Evolutionary conservation across 2,113 vertebrate species (phyloP).

Genomic region (Pogonocichla stellata): DNA sequence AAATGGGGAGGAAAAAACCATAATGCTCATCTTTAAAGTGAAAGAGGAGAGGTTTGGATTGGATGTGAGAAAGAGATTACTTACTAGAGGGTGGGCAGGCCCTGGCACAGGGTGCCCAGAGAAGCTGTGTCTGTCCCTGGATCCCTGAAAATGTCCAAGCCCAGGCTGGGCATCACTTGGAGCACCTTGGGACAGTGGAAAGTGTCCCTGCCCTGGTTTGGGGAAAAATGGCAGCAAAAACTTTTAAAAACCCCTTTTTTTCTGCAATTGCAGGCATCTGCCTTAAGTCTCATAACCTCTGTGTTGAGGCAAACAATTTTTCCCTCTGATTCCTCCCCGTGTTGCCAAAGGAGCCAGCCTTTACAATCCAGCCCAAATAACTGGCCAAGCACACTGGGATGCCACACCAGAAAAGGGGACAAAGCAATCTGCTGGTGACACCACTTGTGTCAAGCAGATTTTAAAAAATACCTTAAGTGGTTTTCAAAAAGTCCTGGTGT

Average conservation of each 20-base stretch:
- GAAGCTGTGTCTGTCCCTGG: neutral
- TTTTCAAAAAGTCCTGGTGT: neutral
- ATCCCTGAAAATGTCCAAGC: neutral
- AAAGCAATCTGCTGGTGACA: neutral
- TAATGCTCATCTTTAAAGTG: neutral
- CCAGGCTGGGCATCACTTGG: neutral
- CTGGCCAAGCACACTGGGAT: neutral
- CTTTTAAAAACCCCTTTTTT: fast-evolving
- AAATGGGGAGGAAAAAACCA: neutral
- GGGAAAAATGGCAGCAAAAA: neutral
- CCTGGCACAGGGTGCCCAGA: neutral
- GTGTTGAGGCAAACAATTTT: neutral
- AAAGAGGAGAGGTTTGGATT: neutral
- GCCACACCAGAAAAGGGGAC: neutral
- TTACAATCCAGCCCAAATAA: neutral
- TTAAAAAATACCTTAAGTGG: neutral
- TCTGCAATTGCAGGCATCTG: neutral
- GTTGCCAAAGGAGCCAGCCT: neutral
- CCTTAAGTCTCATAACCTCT: neutral
- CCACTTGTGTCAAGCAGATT: neutral
- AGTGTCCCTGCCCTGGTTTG: neutral
- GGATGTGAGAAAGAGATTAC: neutral
- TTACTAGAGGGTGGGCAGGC: neutral
- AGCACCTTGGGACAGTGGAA: fast-evolving
- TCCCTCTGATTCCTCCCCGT: neutral